Percentiles rank a stretch among this genome's conserved stretches.
Evolutionary conservation across 1,140 invertebrate genomes (phyloP).

Genomic region (Portunus trituberculatus): DNA sequence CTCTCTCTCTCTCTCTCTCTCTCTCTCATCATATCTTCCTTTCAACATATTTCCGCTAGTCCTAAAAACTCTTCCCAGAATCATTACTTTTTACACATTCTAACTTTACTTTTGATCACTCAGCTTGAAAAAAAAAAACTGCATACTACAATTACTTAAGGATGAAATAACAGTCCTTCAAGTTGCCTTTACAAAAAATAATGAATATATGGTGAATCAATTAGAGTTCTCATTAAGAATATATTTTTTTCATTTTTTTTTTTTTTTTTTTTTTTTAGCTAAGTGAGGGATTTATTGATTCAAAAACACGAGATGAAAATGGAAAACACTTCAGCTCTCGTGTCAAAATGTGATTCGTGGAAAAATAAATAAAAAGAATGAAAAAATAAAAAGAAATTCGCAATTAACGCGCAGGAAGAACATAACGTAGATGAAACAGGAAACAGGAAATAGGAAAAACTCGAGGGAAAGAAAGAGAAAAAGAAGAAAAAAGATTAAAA

Average conservation of each 20-base stretch:
- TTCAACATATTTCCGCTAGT: not conserved
- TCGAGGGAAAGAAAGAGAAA: not conserved
- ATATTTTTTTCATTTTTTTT: too few relatives aligned
- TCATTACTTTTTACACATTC: not conserved
- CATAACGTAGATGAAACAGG: not conserved
- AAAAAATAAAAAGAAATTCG: too few relatives aligned
- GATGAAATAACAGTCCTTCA: too few relatives aligned
- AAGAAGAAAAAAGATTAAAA: not conserved
- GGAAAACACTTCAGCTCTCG: too few relatives aligned
- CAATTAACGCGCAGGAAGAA: not conserved
- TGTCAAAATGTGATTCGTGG: too few relatives aligned
- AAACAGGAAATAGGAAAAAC: not conserved
- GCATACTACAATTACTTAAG: not conserved
- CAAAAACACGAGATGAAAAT: too few relatives aligned
- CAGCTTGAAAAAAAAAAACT: not conserved
- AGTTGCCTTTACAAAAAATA: too few relatives aligned
- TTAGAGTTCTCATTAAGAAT: too few relatives aligned
- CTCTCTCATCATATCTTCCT: conserved; percentile 6
- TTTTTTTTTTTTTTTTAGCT: too few relatives aligned
- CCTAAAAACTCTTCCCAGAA: not conserved
- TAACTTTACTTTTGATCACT: not conserved
- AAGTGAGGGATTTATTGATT: too few relatives aligned
- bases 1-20: not conserved
- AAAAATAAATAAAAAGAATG: too few relatives aligned
- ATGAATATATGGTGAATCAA: too few relatives aligned